Conservation (phyloP, 2,113 vertebrate species). For the Podarcis cretensis region DNA sequence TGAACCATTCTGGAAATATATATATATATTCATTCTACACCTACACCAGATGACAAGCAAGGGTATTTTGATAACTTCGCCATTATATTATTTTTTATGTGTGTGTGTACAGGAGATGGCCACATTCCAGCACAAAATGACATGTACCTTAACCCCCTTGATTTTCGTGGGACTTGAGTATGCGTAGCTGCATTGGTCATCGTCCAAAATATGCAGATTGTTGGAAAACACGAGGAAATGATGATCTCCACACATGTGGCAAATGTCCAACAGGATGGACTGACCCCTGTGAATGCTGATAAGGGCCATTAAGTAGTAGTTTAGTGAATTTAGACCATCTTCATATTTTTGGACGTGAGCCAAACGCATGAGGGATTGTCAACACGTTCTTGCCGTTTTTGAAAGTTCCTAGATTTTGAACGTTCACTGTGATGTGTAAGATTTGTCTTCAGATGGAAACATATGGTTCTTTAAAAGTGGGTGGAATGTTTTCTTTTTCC, state of each 20-base stretch:
- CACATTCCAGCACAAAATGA: neutral
- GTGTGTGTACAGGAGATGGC: neutral
- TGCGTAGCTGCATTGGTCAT: neutral
- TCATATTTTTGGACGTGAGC: neutral
- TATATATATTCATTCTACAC: constrained; percentile 41
- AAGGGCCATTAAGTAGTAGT: too few relatives aligned
- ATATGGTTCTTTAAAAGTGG: neutral
- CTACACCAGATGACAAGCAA: constrained; percentile 62
- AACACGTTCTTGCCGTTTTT: neutral
- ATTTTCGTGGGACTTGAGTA: constrained; percentile 32
- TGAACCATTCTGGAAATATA: constrained; percentile 49
- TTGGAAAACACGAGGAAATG: neutral
- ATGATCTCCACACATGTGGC: neutral
- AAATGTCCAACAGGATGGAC: neutral
- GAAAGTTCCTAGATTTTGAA: neutral
- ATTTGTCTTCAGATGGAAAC: neutral
- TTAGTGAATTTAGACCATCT: neutral
- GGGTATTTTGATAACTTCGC: constrained; percentile 67
- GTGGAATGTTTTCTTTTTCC: neutral
- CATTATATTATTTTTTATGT: constrained; percentile 33
- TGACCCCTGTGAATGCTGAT: neutral
- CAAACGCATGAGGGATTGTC: neutral
- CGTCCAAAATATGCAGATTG: neutral
- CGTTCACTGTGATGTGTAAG: neutral
- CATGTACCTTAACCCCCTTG: neutral